A percentile compares a stretch with the other conserved stretches of the same genome.
These are phyloP conservation scores for Champsocephalus gunnari DNA, from an alignment of 2,797 vertebrate species.

Conservation along the genomic window DNA sequence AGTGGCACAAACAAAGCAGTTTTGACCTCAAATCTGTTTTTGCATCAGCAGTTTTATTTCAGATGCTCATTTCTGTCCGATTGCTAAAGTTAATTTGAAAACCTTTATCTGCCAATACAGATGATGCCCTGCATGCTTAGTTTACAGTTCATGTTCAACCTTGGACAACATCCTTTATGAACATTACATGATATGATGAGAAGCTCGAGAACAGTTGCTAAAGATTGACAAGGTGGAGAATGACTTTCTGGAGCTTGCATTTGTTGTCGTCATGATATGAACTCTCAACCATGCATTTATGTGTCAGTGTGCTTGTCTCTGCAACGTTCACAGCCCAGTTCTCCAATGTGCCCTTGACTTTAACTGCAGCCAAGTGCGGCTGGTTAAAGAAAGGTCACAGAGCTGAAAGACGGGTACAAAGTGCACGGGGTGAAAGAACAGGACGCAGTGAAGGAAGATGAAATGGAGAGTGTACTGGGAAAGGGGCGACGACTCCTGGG, in stretches of 20 bases:
- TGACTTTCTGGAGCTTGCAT: background rate
- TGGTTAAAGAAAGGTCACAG: slow-evolving; percentile 41
- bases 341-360: slow-evolving; percentile 7
- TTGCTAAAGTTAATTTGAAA: too few species aligned
- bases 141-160: background rate
- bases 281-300: background rate
- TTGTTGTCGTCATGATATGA: background rate
- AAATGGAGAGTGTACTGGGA: slow-evolving; percentile 34
- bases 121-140: too few species aligned
- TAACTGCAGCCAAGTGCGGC: slow-evolving; percentile 17
- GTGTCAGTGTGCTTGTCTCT: slow-evolving; percentile 9
- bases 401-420: slow-evolving; percentile 20
- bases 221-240: background rate
- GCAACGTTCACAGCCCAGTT: slow-evolving; percentile 4
- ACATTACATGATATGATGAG: background rate
- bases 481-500: slow-evolving; percentile 30
- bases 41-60: too few species aligned
- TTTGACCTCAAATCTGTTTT: background rate
- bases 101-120: too few species aligned
- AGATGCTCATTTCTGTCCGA: too few species aligned
- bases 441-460: slow-evolving; percentile 34
- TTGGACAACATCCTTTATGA: background rate
- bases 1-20: background rate
- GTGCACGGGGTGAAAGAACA: slow-evolving; percentile 21
- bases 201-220: background rate